These are phyloP conservation scores for Synanthedon myopaeformis DNA, from an alignment of 2,888 invertebrate species.

Conservation along the genomic window DNA sequence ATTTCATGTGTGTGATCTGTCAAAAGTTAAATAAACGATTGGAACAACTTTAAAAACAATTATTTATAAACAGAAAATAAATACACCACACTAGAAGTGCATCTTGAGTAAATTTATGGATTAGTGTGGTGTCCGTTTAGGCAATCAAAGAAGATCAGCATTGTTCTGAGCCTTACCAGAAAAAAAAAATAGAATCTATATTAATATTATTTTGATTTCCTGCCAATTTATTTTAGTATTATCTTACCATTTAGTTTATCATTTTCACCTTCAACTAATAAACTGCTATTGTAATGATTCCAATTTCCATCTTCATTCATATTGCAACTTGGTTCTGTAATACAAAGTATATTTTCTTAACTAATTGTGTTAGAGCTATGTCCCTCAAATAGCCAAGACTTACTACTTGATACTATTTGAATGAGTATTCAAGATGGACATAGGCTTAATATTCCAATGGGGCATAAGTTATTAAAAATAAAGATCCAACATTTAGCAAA, in stretches of 20 bases:
- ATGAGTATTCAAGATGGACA: too few species aligned
- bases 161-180: too few species aligned
- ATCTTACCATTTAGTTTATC: background rate
- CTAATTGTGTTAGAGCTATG: background rate
- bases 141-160: too few species aligned
- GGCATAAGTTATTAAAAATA: too few species aligned
- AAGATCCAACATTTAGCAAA: too few species aligned
- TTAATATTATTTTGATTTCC: background rate
- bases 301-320: background rate
- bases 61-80: background rate
- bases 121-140: too few species aligned
- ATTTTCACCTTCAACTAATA: background rate
- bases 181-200: background rate
- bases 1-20: too few species aligned
- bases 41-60: conserved; percentile 1
- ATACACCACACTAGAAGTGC: background rate
- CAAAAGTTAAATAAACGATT: too few species aligned
- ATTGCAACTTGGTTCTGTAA: background rate
- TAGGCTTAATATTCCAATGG: too few species aligned
- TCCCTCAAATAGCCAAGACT: too few species aligned
- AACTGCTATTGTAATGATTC: background rate
- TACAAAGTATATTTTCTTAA: background rate
- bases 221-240: background rate
- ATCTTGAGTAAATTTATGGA: background rate
- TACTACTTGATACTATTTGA: too few species aligned